A percentile compares a stretch with the other conserved stretches of the same genome.
Conservation (phyloP, 2,888 invertebrate genomes). For the Rosalia funebris region DNA sequence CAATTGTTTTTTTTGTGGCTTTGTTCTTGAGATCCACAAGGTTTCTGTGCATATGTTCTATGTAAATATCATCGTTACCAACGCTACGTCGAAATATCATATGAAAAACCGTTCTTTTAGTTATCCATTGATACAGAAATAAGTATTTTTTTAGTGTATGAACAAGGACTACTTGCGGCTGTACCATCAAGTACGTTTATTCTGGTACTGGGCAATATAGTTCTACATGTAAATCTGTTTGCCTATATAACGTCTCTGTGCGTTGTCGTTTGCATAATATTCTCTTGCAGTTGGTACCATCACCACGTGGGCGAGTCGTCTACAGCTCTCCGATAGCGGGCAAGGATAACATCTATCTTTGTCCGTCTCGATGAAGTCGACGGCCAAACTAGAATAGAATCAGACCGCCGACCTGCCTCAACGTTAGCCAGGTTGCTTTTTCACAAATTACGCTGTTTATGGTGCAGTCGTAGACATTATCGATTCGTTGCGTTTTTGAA, state of each 20-base stretch:
- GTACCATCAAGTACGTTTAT: no score
- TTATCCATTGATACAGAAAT: no score
- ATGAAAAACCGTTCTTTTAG: no score
- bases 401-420: constrained; percentile 13
- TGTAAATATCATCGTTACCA: no score
- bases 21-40: no score
- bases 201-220: no score
- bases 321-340: not conserved
- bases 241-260: constrained; percentile 13
- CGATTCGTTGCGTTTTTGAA: constrained; percentile 1
- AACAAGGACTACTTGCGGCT: no score
- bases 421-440: constrained; percentile 16
- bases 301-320: constrained; percentile 17
- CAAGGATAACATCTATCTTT: constrained; percentile 17
- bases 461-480: constrained; percentile 7
- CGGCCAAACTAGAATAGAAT: constrained; percentile 15
- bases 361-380: constrained; percentile 9
- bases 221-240: constrained; percentile 13
- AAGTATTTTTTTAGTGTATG: no score
- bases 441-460: not conserved
- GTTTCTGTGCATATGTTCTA: no score
- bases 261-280: not conserved
- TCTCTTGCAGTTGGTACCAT: not conserved
- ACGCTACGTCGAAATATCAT: no score
- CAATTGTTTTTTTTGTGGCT: no score